Base-by-base conservation (phyloP, 2,113 vertebrate genomes). In the Oenanthe melanoleuca region DNA sequence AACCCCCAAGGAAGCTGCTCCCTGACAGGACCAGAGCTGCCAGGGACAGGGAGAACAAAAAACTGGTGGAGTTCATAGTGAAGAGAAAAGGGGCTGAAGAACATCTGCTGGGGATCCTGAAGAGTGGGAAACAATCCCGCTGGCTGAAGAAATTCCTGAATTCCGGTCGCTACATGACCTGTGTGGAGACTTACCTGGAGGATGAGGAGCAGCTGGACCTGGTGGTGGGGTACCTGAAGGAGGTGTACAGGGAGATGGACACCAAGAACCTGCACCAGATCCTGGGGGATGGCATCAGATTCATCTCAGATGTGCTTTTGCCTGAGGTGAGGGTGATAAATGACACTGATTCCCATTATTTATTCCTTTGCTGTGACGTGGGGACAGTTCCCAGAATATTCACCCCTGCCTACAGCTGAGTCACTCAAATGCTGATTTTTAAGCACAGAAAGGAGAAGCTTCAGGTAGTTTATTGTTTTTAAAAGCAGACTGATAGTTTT, bases 251-350 rank as follows among this genome's bases (percentile, higher is more conserved):
- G 8, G 95, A 86, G 6, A 97, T 97, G 45, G 95, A 96, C 12
- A 59, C 91, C 15, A 92, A 69, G 33, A 88, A 94, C 22, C 88
- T 97, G 14, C 95, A 69, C 4, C 81, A 94, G 18, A 88, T 97
- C 23, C 96, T 87, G 7, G 83, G 98, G 15, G 98, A 98, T 38
- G 92, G 86, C 52, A 97, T 99, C 61, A 97, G 97, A 11, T 98
- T 99, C 92, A 98, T 99, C 79, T 94, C 99, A 3, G 98, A 99
- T 44, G 99, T 99, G 69, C 98, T 99, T 26, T 91, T 99, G 56
- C 99, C 99, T 11, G 99, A 99, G 98, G 99, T 99, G 82, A 97
- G 96, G 2, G 98, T 98, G 57, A 95, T 88, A 6, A 71, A 38
- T 23, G 24, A 8, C 6, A 2, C 2, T 4, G 4, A 66, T 40